Conservation (phyloP, 2,888 invertebrate species). For the Orthonevra nobilis region DNA sequence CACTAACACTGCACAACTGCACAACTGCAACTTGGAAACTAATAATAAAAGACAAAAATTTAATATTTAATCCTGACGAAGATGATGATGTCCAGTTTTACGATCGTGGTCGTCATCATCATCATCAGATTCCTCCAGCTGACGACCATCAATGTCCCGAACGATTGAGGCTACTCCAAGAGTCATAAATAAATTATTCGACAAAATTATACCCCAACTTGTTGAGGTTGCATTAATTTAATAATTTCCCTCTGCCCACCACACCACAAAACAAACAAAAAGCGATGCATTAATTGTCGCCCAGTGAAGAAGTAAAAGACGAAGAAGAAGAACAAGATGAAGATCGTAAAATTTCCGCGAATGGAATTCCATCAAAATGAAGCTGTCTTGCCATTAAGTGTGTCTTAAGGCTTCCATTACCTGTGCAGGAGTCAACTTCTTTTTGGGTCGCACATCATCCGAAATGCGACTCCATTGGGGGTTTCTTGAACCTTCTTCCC, state of each 20-base stretch:
- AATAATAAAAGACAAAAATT: constrained; percentile 26
- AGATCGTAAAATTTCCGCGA: constrained; percentile 58
- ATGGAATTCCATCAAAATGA: constrained; percentile 69
- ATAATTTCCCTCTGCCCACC: constrained; percentile 25
- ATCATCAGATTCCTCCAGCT: constrained; percentile 35
- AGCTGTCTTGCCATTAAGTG: constrained; percentile 44
- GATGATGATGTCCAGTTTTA: constrained; percentile 69
- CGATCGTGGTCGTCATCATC: constrained; percentile 39
- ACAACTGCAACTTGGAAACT: not conserved
- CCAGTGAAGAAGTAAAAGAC: too few relatives aligned
- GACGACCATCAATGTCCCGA: constrained; percentile 35
- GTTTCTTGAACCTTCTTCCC: constrained; percentile 70
- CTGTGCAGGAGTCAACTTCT: not conserved
- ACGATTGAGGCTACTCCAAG: constrained; percentile 20
- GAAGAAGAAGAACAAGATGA: too few relatives aligned
- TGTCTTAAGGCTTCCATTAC: not conserved
- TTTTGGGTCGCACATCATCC: constrained; percentile 52
- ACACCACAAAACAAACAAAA: constrained; percentile 15
- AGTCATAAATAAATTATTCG: constrained; percentile 69
- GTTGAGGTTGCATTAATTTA: constrained; percentile 57
- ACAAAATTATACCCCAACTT: constrained; percentile 42
- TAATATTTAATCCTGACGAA: constrained; percentile 63
- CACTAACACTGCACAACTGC: not conserved
- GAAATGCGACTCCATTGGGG: constrained; percentile 41
- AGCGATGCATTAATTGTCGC: constrained; percentile 48